Percentiles rank a stretch among this genome's conserved stretches.
These are phyloP conservation scores for Phorcus lineatus DNA, from an alignment of 2,888 invertebrate species.

Conservation along the genomic window DNA sequence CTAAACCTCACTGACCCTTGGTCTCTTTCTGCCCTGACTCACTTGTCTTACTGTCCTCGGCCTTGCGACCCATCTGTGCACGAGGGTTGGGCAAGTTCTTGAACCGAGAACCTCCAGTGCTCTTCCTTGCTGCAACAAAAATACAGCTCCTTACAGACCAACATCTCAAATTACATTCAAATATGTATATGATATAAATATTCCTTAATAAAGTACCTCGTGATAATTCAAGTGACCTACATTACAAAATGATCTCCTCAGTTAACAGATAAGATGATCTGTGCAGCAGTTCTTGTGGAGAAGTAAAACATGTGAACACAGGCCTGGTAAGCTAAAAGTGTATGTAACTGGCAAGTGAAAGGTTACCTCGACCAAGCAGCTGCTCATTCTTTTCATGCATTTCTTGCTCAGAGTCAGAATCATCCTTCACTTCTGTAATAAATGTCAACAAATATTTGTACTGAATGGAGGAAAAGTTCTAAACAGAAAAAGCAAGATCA, in stretches of 20 bases:
- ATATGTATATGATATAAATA: too few relatives aligned
- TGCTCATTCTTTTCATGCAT: not conserved
- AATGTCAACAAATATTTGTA: not conserved
- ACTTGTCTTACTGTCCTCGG: slow-evolving; percentile 13
- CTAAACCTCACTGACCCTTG: slow-evolving; percentile 6
- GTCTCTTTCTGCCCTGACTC: not conserved
- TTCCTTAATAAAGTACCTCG: too few relatives aligned
- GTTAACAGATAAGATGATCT: too few relatives aligned
- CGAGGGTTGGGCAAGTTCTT: slow-evolving; percentile 55
- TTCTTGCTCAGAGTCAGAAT: not conserved
- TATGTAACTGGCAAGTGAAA: not conserved
- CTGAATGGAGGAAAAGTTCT: too few relatives aligned
- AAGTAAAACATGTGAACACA: too few relatives aligned
- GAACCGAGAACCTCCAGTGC: slow-evolving; percentile 45
- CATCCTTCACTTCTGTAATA: not conserved
- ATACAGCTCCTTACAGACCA: not conserved
- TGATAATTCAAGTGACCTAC: too few relatives aligned
- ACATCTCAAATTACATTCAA: too few relatives aligned
- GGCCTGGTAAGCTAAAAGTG: too few relatives aligned
- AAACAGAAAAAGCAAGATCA: too few relatives aligned
- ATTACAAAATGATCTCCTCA: too few relatives aligned
- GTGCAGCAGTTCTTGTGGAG: too few relatives aligned
- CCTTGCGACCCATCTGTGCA: slow-evolving; percentile 1
- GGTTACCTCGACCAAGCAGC: slow-evolving; percentile 14
- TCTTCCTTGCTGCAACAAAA: slow-evolving; percentile 35